Base-by-base conservation (phyloP, 2,888 invertebrate species). In the Nycteola revayana region DNA sequence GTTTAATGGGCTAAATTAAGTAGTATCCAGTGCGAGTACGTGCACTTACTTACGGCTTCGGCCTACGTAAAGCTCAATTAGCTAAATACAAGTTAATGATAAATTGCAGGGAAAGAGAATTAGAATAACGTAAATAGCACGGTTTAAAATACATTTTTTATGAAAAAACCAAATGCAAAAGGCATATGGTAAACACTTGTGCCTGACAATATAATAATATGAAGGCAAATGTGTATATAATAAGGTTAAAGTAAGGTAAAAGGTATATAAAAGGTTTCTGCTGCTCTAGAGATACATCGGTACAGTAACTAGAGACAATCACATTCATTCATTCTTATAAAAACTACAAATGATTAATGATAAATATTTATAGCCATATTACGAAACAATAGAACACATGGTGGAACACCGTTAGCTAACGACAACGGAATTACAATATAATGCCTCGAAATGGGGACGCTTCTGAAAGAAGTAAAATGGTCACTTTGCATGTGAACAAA, bases 371-470 rank as follows among this genome's bases (percentile, higher is more conserved):
- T n/a, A n/a, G 57, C 56, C 49, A 61, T 59, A 32, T 39, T 38
- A 35, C 37, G 54, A 48, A 75, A 81, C 76, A 82, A 79, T 75
- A 55, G 70, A 45, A 63, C 67, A 70, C 68, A 66, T 71, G 70
- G 59, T 49, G 49, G 58, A 43, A 49, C 65, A 66, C 66, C 53
- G 62, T 59, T 54, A 66, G 60, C 48, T 51, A 49, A 74, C 63
- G 50, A 49, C 55, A 70, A 68, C 69, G 61, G 74, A 55, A 48
- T 46, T 42, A 42, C 32, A 35, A 47, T 48, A 36, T 26, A n/a
- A 48, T 36, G 36, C 38, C 48, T 41, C 18, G 22, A 10, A 11
- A 9, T 38, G 31, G 28, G 38, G 42, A 8, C 25, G 28, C 48
- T 50, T 68, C 63, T 74, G 63, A 69, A 74, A 77, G 64, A 78